Percentiles rank a stretch among this genome's conserved stretches.
Evolutionary conservation across 2,113 vertebrate genomes (phyloP).

Genomic region (Halcyon malimbica): DNA sequence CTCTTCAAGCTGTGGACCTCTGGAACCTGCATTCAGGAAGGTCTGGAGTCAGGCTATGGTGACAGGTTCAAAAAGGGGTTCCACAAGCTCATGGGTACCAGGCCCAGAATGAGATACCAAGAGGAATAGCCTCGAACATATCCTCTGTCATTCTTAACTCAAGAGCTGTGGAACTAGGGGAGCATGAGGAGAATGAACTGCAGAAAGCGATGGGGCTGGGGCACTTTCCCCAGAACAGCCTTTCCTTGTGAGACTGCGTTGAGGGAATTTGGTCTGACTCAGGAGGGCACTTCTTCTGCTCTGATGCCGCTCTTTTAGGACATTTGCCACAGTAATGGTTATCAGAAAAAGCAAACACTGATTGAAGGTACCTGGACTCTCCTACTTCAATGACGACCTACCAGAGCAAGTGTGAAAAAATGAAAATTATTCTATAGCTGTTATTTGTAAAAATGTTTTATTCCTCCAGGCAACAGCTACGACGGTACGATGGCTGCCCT

Average conservation of each 20-base stretch:
- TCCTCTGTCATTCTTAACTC: not conserved
- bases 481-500: not conserved
- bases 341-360: not conserved
- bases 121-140: not conserved
- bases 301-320: not conserved
- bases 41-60: not conserved
- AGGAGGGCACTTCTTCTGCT: not conserved
- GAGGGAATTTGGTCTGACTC: not conserved
- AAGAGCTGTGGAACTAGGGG: not conserved
- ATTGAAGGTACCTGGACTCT: not conserved
- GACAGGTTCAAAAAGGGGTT: not conserved
- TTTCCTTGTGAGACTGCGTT: not conserved
- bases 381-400: not conserved
- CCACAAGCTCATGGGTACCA: not conserved
- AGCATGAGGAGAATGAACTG: not conserved
- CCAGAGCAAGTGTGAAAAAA: not conserved
- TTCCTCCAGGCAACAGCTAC: not conserved
- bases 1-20: not conserved
- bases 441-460: not conserved
- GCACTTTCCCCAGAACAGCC: too few relatives aligned
- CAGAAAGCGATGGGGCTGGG: not conserved
- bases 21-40: not conserved
- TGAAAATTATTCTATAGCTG: not conserved
- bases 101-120: not conserved
- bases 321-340: not conserved